Evolutionary conservation across 2,113 vertebrate genomes (phyloP).

Genomic region (Prolemur simus): DNA sequence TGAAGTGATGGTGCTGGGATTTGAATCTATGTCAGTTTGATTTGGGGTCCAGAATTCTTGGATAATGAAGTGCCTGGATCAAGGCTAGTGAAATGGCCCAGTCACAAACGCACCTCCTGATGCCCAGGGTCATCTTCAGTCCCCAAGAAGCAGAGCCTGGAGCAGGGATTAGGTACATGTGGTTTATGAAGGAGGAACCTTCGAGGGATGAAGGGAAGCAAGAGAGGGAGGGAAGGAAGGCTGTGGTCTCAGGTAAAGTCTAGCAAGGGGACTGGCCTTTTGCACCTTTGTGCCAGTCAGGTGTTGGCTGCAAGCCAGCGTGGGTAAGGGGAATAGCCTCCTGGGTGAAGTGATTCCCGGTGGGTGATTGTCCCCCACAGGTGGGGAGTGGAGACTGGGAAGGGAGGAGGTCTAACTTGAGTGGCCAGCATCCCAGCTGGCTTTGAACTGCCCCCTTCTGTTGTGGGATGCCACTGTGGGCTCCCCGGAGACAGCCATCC

Average conservation of each 20-base stretch:
- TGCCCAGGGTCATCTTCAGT: neutral
- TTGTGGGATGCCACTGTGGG: neutral
- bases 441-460: neutral
- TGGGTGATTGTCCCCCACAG: too few relatives aligned
- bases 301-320: neutral
- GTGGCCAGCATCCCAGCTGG: neutral
- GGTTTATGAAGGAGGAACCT: neutral
- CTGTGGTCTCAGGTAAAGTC: neutral
- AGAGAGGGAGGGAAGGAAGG: neutral
- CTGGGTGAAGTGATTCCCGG: neutral
- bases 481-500: neutral
- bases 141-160: neutral
- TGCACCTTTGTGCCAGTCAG: neutral
- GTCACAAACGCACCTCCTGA: neutral
- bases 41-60: neutral
- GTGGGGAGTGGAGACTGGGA: neutral
- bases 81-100: neutral
- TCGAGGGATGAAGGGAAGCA: neutral
- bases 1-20: neutral
- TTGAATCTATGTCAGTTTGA: neutral
- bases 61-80: neutral
- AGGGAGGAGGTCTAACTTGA: neutral
- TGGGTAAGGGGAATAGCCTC: neutral
- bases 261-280: neutral
- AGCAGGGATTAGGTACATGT: neutral